Evolutionary conservation across 2,888 invertebrate genomes (phyloP), one percentile per base, ranked within the genome.

Genomic region (Plagiodera versicolora): DNA sequence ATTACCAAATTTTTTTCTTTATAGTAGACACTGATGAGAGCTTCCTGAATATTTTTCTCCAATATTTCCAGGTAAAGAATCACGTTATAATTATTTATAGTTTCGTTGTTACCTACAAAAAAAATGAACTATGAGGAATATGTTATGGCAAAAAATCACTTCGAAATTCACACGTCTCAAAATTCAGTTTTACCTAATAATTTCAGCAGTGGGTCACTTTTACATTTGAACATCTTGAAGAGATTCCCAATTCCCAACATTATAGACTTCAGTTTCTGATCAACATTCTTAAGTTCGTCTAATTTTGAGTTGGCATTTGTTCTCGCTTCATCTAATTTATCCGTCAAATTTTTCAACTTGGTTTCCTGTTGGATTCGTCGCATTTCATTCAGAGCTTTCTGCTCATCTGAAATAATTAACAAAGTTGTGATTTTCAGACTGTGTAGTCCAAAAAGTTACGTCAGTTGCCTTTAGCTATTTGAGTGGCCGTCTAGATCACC

Each of bases 41-140:
- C 83, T 69, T 90, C 88, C 30, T 84, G 83, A 14, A 89, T 87
- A 58, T 88, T 86, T 74, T 89, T 87, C 74, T 94, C 94, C 66
- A 95, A 85, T 45, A 93, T 87, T 67, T 91, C 90, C 71, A 95
- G 84, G 76, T 91, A 93, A 11, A 94, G 84, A 60, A 91, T 85
- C 0, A 91, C 91, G 80, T 94, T 95, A 70, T 87, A 86, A 54
- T 85, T 83, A 58, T 87, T 89, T 44, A 94, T 87, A 17, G 85
- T 85, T n/a, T 89, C 84, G 57, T 89, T 87, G 18, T 88, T 85
- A 47, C 91, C 83, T 75, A 47, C 28, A 69, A 67, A 24, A 6
- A 6, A 24, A 24, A 24, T 24, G 3, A 24, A 24, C n/a, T n/a
- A n/a, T n/a, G n/a, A n/a, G n/a, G n/a, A n/a, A n/a, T n/a, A n/a